Percentiles rank a stretch among this genome's conserved stretches.
phyloP scores from a whole-genome alignment of 2,888 invertebrate species.

The Eupithecia centaureata region DNA sequence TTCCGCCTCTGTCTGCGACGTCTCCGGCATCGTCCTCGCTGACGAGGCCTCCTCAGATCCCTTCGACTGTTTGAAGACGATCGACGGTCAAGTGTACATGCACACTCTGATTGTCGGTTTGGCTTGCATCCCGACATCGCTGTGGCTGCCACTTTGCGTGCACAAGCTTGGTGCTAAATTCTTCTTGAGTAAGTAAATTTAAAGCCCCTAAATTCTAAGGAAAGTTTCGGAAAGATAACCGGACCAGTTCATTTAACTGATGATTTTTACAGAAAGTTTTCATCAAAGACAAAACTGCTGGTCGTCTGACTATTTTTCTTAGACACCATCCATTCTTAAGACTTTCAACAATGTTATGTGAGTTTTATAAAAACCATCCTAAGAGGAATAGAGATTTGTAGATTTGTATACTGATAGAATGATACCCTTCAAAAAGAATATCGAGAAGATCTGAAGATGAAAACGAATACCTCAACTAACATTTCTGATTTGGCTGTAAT shows the following conservation, averaged over 20 bases:
- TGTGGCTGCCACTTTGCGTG: constrained; percentile 91
- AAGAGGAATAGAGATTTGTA: background rate
- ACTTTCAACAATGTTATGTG: background rate
- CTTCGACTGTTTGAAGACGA: constrained; percentile 85
- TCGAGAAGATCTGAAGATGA: background rate
- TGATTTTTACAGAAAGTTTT: background rate
- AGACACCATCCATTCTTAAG: background rate
- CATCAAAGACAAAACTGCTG: background rate
- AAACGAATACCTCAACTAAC: background rate
- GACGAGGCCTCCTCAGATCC: constrained; percentile 73
- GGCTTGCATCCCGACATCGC: constrained; percentile 91
- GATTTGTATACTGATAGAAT: background rate
- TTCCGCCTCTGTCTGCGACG: constrained; percentile 90
- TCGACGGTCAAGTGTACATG: constrained; percentile 87
- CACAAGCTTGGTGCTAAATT: constrained; percentile 92
- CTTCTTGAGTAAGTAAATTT: constrained; percentile 87
- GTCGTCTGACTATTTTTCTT: background rate
- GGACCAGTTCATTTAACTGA: background rate
- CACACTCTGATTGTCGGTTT: constrained; percentile 92
- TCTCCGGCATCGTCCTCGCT: constrained; percentile 86
- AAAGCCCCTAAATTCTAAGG: background rate
- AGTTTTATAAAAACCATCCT: background rate
- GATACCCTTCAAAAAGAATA: background rate
- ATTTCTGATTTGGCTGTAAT: background rate
- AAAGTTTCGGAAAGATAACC: background rate